A percentile compares a stretch with the other conserved stretches of the same genome.
These are phyloP conservation scores for Leucozona laternaria DNA, from an alignment of 2,888 invertebrate genomes.

Conservation along the genomic window DNA sequence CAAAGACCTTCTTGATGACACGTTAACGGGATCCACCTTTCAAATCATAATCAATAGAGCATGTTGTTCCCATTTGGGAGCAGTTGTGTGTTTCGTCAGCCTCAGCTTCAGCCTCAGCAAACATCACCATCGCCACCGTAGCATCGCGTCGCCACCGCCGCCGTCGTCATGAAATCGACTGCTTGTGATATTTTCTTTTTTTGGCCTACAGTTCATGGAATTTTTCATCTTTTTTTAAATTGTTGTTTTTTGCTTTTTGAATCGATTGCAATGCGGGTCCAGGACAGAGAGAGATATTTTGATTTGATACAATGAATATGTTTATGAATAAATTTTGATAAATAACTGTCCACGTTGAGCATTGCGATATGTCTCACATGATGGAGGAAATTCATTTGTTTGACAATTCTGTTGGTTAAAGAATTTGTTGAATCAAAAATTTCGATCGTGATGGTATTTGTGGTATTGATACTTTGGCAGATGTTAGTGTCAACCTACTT, in stretches of 20 bases:
- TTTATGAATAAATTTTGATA: conserved; percentile 55
- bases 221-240: conserved; percentile 19
- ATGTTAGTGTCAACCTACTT: neutral
- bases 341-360: conserved; percentile 33
- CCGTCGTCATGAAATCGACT: conserved; percentile 63
- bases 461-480: neutral
- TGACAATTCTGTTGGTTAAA: conserved; percentile 3
- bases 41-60: conserved; percentile 76
- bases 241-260: neutral
- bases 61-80: conserved; percentile 75
- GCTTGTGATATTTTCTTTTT: conserved; percentile 52
- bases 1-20: conserved; percentile 79
- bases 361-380: conserved; percentile 11
- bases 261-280: conserved; percentile 53
- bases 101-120: too few species aligned
- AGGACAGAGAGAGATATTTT: conserved; percentile 33
- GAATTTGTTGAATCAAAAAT: conserved; percentile 27
- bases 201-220: conserved; percentile 66
- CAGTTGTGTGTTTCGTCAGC: conserved; percentile 70
- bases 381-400: conserved; percentile 13
- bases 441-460: conserved; percentile 31
- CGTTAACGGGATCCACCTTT: conserved; percentile 80
- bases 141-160: too few species aligned
- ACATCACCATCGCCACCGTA: neutral
- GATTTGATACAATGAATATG: conserved; percentile 55